Percentiles rank a stretch among this genome's conserved stretches.
phyloP scores from a whole-genome alignment of 2,888 invertebrate species.

The Meiosimyza decipiens region DNA sequence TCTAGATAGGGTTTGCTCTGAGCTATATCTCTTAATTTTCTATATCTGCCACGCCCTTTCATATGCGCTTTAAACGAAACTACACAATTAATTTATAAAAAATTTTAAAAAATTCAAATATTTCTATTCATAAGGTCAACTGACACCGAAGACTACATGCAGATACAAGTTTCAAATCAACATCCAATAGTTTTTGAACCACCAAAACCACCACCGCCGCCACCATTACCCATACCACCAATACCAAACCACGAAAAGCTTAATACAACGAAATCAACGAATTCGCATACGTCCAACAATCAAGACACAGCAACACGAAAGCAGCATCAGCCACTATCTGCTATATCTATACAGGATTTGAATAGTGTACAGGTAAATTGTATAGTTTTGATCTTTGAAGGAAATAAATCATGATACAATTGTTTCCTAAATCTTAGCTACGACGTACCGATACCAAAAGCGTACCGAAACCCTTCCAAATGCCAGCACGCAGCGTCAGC shows the following conservation, averaged over 20 bases:
- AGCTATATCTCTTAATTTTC: too few species aligned
- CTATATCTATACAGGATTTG: constrained; percentile 88
- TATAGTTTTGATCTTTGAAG: too few species aligned
- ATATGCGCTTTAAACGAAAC: too few species aligned
- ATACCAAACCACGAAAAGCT: constrained; percentile 50
- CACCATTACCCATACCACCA: constrained; percentile 70
- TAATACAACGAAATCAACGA: constrained; percentile 45
- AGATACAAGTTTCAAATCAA: constrained; percentile 70
- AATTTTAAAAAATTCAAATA: neutral
- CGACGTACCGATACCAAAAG: constrained; percentile 78
- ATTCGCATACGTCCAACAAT: constrained; percentile 57
- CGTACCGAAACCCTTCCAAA: constrained; percentile 85
- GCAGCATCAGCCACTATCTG: constrained; percentile 81
- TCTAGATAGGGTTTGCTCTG: too few species aligned
- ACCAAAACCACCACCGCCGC: constrained; percentile 66
- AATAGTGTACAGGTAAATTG: constrained; percentile 76
- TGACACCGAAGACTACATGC: constrained; percentile 69
- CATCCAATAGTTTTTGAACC: constrained; percentile 59
- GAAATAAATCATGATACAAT: neutral
- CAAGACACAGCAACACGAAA: constrained; percentile 69
- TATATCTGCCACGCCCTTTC: too few species aligned
- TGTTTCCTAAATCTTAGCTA: constrained; percentile 64
- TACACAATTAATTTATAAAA: too few species aligned
- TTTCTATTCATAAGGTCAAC: constrained; percentile 58
- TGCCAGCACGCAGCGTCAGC: constrained; percentile 82